phyloP scores from a whole-genome alignment of 2,113 vertebrate genomes.

The Pristiophorus japonicus region DNA sequence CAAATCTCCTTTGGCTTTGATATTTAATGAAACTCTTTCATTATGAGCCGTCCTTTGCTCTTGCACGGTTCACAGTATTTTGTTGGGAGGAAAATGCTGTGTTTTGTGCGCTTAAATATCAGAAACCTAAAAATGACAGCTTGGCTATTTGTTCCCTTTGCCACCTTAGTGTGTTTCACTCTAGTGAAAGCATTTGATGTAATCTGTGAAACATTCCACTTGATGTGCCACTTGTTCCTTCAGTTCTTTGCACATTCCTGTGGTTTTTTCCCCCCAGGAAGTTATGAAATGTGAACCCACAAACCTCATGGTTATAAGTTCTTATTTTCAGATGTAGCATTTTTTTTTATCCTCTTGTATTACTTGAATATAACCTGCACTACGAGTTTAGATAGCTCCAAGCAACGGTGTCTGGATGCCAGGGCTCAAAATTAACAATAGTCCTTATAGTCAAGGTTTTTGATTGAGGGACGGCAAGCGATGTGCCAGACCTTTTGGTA shows the following conservation, averaged over 20 bases:
- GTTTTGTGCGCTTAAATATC: neutral
- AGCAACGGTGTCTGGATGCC: neutral
- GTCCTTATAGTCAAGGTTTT: neutral
- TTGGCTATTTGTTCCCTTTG: neutral
- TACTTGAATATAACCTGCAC: constrained; percentile 7
- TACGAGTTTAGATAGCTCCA: neutral
- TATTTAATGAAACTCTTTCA: neutral
- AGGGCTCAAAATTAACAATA: neutral
- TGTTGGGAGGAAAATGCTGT: neutral
- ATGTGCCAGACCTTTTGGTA: neutral
- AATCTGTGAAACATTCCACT: neutral
- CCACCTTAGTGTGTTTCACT: too few relatives aligned
- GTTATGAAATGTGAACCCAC: neutral
- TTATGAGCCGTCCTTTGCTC: neutral
- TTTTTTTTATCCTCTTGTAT: neutral
- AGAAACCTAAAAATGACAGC: neutral
- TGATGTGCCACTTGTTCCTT: neutral
- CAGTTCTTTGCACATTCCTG: neutral
- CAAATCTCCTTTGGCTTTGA: neutral
- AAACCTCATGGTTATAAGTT: too few relatives aligned
- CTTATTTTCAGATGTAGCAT: neutral
- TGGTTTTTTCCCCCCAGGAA: neutral
- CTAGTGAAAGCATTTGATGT: neutral
- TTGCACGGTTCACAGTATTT: neutral
- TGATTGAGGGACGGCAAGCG: neutral